Base-by-base conservation (phyloP, 2,888 invertebrate species). In the Parascotia fuliginaria region DNA sequence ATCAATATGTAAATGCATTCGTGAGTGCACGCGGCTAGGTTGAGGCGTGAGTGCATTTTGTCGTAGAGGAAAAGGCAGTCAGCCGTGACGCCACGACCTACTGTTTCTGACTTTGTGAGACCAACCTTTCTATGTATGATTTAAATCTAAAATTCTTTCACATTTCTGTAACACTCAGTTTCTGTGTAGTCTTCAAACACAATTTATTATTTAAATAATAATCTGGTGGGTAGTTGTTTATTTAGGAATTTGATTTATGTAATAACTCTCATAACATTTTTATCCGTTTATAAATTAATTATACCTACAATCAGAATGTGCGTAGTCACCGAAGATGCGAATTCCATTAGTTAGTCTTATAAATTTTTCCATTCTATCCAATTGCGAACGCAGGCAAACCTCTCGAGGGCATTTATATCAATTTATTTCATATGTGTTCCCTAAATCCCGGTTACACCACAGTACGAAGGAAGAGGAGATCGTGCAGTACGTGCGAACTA, bases 1-100 rank as follows among this genome's bases (percentile, higher is more conserved):
- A 89, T 87, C 89, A 85, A 89, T 89, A 89, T 87, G 87, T 88
- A 87, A 87, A 89, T 89, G 86, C 81, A 83, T 74, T 81, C 79
- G 79, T 75, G 83, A 86, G 82, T 82, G 83, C 79, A 74, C 69
- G 68, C 73, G 71, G 71, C 64, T 58, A 61, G 74, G 68, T 65
- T 62, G 70, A 76, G 79, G 80, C 83, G 83, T 78, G 85, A 87
- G 87, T 88, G 87, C 87, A 87, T 87, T 87, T 86, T 86, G 86
- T 86, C 86, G 86, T 85, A 84, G 81, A 77, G 73, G 60, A 70
- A 74, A 65, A 77, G 62, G 70, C 78, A 75, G 76, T 72, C 76
- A 72, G 62, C 65, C 77, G 76, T 73, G 70, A 65, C 69, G 75
- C 60, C 60, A 54, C 71, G 75, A 77, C 74, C 80, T 67, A 75